Base-by-base conservation (phyloP, 2,113 vertebrate genomes). In the Micromys minutus region DNA sequence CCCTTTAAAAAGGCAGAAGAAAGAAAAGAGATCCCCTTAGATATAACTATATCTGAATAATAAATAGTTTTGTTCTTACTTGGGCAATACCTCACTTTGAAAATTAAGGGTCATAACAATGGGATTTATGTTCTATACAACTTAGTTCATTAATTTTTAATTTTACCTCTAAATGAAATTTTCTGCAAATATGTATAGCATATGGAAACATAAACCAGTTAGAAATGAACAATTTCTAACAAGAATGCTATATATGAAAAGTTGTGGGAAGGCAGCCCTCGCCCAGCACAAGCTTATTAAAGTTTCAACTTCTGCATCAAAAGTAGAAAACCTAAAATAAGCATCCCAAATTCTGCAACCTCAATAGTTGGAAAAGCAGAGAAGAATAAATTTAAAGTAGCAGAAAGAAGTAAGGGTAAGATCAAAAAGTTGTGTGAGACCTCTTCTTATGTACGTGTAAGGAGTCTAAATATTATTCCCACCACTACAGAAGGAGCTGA, bases 391-490 rank as follows among this genome's bases (percentile, higher is more conserved):
- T 74, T 29, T 36, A 57, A 85, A 93, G n/a, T 21, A 52, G 13
- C 65, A 36, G 50, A 92, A 29, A 59, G n/a, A 80, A 84, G 45
- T 84, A 79, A 47, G 5, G 26, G 34, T 75, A 76, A 88, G 94
- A 75, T 19, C 17, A 93, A 50, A 74, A 87, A 50, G 11, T 36
- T 34, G 50, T 45, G 4, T 81, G 31, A 72, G 67, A 72, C 98
- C 98, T 97, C 99, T 99, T 87, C 99, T 80, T 99, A 99, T 89
- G n/a, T n/a, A n/a, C n/a, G n/a, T n/a, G n/a, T n/a, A 61, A 42
- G 36, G n/a, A 29, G n/a, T 99, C 99, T 98, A 98, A 95, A 99
- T 1, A 96, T 99, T 90, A 85, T 45, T 26, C 99, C 99, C 1
- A 7, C 93, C 36, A 99, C 98, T 0, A 98, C 99, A 75, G 98